phyloP scores from a whole-genome alignment of 2,113 vertebrate species.

The Struthio camelus region DNA sequence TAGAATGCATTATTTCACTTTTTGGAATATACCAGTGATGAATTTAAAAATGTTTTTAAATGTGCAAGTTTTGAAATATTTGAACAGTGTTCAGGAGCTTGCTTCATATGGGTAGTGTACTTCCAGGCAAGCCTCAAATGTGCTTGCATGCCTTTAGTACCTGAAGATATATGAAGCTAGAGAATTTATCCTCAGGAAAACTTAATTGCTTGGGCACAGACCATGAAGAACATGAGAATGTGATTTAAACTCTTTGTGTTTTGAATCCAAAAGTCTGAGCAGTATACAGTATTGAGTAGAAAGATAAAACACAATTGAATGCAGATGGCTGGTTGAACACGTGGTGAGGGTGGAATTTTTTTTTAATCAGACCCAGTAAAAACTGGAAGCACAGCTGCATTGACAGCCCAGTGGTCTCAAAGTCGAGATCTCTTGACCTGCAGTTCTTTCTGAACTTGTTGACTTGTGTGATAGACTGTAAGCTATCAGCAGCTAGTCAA shows the following conservation, averaged over 20 bases:
- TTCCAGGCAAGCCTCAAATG: background rate
- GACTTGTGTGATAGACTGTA: background rate
- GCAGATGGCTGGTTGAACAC: background rate
- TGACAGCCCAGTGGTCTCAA: background rate
- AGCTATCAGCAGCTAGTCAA: background rate
- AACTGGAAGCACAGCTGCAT: background rate
- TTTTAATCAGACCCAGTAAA: background rate
- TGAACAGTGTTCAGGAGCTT: background rate
- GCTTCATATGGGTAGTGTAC: background rate
- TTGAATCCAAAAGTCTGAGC: background rate
- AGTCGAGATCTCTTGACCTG: background rate
- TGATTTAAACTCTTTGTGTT: background rate
- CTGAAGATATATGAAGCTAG: constrained; percentile 37
- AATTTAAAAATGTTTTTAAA: background rate
- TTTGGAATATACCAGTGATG: background rate
- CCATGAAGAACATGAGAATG: constrained; percentile 47
- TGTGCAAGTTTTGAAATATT: background rate
- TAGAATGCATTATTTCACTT: background rate
- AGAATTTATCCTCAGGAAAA: constrained; percentile 3
- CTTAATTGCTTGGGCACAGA: background rate
- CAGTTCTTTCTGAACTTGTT: background rate
- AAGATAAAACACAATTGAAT: constrained; percentile 54
- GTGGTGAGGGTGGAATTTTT: background rate
- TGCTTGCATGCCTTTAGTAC: background rate
- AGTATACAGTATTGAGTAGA: background rate